Conservation (phyloP, 1,140 invertebrate genomes). For the Brachionus angularis region DNA sequence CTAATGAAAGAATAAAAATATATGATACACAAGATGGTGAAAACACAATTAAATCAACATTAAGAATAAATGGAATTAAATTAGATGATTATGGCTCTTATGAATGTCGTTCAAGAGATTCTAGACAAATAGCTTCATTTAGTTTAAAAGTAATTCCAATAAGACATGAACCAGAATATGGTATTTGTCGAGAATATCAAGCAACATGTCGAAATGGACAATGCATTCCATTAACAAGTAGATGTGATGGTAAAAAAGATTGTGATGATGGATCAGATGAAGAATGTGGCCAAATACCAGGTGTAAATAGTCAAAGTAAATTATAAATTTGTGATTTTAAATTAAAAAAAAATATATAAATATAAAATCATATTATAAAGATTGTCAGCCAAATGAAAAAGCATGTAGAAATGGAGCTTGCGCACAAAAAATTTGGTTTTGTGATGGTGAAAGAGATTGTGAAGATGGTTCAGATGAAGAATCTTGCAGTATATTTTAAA, state of each 20-base stretch:
- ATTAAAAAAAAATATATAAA: not conserved
- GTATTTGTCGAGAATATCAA: conserved; percentile 35
- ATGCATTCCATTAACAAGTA: conserved; percentile 20
- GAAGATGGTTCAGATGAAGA: conserved; percentile 70
- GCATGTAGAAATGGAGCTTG: too few relatives aligned
- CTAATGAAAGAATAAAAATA: too few relatives aligned
- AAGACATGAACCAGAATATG: not conserved
- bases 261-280: conserved; percentile 85
- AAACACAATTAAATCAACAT: too few relatives aligned
- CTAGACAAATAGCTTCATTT: too few relatives aligned
- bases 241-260: conserved; percentile 75
- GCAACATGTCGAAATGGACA: conserved; percentile 40
- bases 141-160: not conserved
- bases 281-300: conserved; percentile 66
- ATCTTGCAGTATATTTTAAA: conserved; percentile 29
- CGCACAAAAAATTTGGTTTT: too few relatives aligned
- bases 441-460: conserved; percentile 87
- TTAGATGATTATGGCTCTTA: too few relatives aligned
- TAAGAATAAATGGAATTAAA: too few relatives aligned
- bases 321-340: not conserved
- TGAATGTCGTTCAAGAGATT: too few relatives aligned
- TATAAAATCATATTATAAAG: too few relatives aligned
- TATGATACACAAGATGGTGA: too few relatives aligned
- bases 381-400: too few relatives aligned
- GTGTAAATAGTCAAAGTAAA: not conserved